A percentile compares a stretch with the other conserved stretches of the same genome.
phyloP scores from a whole-genome alignment of 2,113 vertebrate species.

The Chaetodon trifascialis region DNA sequence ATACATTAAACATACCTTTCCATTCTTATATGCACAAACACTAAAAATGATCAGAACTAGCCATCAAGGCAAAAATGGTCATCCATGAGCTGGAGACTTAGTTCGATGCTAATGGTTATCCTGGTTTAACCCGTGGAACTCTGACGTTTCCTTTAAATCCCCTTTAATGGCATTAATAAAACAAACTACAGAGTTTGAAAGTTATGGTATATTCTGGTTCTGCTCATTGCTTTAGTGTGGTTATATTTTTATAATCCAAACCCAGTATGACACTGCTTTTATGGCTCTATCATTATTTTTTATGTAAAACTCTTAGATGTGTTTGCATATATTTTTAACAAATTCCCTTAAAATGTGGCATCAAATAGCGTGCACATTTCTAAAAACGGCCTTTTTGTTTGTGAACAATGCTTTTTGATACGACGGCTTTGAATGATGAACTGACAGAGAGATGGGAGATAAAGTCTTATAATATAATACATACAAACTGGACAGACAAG shows the following conservation, averaged over 20 bases:
- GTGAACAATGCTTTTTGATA: not conserved
- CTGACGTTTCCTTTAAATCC: not conserved
- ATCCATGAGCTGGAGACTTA: no score
- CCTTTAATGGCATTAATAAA: not conserved
- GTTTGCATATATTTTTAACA: not conserved
- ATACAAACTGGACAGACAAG: conserved; percentile 29
- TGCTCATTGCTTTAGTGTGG: not conserved
- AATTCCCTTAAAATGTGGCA: not conserved
- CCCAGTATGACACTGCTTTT: not conserved
- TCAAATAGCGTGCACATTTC: not conserved
- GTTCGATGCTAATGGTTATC: not conserved
- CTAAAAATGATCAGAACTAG: conserved; percentile 8
- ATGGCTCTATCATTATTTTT: not conserved
- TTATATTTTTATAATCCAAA: not conserved
- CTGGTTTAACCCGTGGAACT: not conserved
- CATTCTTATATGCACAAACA: conserved; percentile 10
- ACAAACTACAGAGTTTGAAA: not conserved
- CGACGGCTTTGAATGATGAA: no score
- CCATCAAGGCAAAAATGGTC: not conserved
- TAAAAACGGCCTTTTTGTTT: no score
- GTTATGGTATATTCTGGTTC: not conserved
- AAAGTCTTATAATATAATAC: not conserved
- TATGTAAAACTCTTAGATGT: not conserved
- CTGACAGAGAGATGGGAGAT: not conserved
- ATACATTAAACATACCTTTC: conserved; percentile 2